Evolutionary conservation across 2,113 vertebrate species (phyloP), one percentile per base, ranked within the genome.

Genomic region (Ciconia boyciana): DNA sequence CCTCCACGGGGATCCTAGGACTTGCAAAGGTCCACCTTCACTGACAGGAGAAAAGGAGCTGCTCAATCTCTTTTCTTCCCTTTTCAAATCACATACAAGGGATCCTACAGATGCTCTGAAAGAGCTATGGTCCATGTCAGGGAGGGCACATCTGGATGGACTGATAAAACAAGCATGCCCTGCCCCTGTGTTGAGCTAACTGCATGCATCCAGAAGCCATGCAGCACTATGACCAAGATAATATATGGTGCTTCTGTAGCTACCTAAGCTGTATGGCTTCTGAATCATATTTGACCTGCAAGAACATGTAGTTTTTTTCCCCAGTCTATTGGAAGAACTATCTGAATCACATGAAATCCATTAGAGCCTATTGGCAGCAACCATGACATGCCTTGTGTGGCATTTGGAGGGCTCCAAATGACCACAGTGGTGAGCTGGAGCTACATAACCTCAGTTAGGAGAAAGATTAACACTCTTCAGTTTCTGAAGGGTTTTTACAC

Each of bases 71-170:
- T 66, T 65, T 66, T 62, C 18, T 81, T 62, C 14, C 12, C 25
- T 32, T 71, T 72, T 66, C 3, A 7, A 87, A 43, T 68, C 21
- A 58, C 9, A 22, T 15, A 22, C 2, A 7, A 82, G 22, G 11
- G 9, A 49, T 68, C 12, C 6, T 71, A 39, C 2, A 3, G 34
- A 20, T 60, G 32, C 31, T 83, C 16, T 62, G 48, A 62, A 34
- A 83, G 20, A 28, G 8, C 32, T 87, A 3, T 0, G 1, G 2
- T 8, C 7, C 2, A 0, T 28, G 29, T 41, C 39, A 65, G 41
- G 39, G 39, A 76, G 36, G 31, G 13, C 24, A n/a, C 17, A 15
- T 48, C 8, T 58, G 25, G 36, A 52, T 6, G 17, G 29, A 36
- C 17, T 61, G n/a, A 61, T n/a, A 51, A 61, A 83, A 44, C 9